Evolutionary conservation across 2,797 vertebrate species (phyloP), one percentile per base, ranked within the genome.

Genomic region (Enteromius thamalakanensis): DNA sequence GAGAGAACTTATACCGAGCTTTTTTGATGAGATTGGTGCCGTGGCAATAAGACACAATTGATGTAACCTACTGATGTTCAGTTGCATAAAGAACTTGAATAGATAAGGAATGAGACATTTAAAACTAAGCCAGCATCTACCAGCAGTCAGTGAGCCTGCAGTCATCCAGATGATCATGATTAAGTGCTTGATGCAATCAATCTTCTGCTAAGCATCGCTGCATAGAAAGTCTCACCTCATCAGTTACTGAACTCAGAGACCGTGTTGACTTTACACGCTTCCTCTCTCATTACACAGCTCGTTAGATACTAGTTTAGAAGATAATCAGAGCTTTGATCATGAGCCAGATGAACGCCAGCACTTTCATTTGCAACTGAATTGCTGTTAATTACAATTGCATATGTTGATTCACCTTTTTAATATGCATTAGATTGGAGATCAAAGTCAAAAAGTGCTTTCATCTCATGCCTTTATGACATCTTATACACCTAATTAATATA

Each of bases 131-230:
- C 55, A 26, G 19, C 55, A 64, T 80, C 1, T 37, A 45, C 37
- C 34, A 81, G 42, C 10, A 11, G 42, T 10, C 70, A 53, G 5
- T 49, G 17, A 32, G 12, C 6, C 6, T 40, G 42, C 45, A 19
- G 29, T 75, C 42, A 15, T 29, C 26, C 68, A 71, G 65, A 70
- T 37, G 60, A 75, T 76, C 60, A 58, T 42, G 72, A 82, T 58
- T 45, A 34, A 82, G 62, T 42, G 62, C 34, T 42, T 68, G 72
- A 82, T 55, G 62, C 62, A n/a, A 82, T 76, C 62, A 82, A n/a
- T 68, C 62, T 68, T 29, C 60, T 45, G 47, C n/a, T 55, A 40
- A 82, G n/a, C 49, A 67, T 76, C 62, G 42, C 6, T 19, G 47
- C 21, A 37, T 12, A 37, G 21, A 74, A 51, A 19, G 42, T 65